Evolutionary conservation across 2,113 vertebrate species (phyloP).

Genomic region (Misgurnus anguillicaudatus): DNA sequence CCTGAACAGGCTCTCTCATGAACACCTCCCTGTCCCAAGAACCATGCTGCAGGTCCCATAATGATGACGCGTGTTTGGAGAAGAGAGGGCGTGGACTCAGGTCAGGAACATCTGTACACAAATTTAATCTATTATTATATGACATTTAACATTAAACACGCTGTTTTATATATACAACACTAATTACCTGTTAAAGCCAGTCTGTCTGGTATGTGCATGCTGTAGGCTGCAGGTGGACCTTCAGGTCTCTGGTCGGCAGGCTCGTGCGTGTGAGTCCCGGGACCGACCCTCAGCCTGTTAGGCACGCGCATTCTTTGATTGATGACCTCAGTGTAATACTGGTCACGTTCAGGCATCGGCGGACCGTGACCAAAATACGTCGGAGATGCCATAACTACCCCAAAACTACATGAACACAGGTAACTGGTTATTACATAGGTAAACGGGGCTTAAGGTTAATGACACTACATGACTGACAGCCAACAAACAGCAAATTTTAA

Average conservation of each 20-base stretch:
- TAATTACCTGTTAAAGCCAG: constrained; percentile 73
- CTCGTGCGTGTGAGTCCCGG: constrained; percentile 36
- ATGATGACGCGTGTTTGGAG: constrained; percentile 37
- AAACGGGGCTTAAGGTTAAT: too few species aligned
- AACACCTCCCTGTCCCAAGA: constrained; percentile 36
- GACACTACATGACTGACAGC: not conserved
- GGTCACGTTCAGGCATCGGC: constrained; percentile 53
- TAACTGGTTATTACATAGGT: too few species aligned
- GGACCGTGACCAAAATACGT: constrained; percentile 20
- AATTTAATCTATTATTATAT: not conserved
- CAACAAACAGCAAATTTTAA: not conserved
- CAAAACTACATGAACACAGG: not conserved
- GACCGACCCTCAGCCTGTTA: constrained; percentile 67
- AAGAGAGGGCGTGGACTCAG: constrained; percentile 64
- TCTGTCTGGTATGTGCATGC: constrained; percentile 77
- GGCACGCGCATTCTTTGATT: constrained; percentile 77
- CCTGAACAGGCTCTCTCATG: constrained; percentile 50
- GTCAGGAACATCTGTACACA: constrained; percentile 61
- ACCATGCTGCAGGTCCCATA: constrained; percentile 43
- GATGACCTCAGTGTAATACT: constrained; percentile 72
- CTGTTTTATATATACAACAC: too few species aligned
- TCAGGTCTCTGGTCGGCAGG: constrained; percentile 28
- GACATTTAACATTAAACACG: too few species aligned
- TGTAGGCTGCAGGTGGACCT: constrained; percentile 60
- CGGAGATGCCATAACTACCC: constrained; percentile 14